Conservation (phyloP, 64 coral and sea anemone genomes). For the Exaiptasia diaphana region DNA sequence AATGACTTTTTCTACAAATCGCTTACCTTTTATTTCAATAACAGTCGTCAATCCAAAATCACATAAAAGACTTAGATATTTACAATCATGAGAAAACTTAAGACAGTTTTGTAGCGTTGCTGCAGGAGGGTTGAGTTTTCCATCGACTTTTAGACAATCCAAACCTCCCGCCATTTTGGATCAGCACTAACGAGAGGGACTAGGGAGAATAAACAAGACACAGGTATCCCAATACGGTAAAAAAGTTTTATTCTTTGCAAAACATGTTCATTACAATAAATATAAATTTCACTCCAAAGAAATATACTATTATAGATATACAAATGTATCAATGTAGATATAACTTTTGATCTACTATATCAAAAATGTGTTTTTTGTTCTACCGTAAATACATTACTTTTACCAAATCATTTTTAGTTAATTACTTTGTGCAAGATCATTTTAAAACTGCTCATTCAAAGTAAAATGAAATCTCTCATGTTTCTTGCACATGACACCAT, state of each 20-base stretch:
- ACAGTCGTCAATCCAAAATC: slow-evolving; percentile 66
- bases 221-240: not conserved
- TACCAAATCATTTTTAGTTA: too few species aligned
- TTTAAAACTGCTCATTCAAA: slow-evolving; percentile 63
- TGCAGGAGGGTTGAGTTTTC: slow-evolving; percentile 37
- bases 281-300: not conserved
- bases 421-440: too few species aligned
- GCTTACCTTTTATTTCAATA: slow-evolving; percentile 33
- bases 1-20: not conserved
- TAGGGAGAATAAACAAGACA: not conserved
- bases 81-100: slow-evolving; percentile 51
- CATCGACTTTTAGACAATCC: not conserved
- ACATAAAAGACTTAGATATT: slow-evolving; percentile 68
- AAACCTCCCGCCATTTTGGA: slow-evolving; percentile 79
- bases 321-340: too few species aligned
- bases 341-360: too few species aligned
- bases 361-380: too few species aligned
- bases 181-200: not conserved
- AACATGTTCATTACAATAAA: slow-evolving; percentile 2
- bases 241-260: not conserved
- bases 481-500: slow-evolving; percentile 66
- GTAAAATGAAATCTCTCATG: slow-evolving; percentile 56
- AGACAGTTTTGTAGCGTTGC: slow-evolving; percentile 78
- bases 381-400: too few species aligned
- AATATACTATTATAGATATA: too few species aligned